Evolutionary conservation across 2,797 vertebrate genomes (phyloP).

Genomic region (Alauda arvensis): DNA sequence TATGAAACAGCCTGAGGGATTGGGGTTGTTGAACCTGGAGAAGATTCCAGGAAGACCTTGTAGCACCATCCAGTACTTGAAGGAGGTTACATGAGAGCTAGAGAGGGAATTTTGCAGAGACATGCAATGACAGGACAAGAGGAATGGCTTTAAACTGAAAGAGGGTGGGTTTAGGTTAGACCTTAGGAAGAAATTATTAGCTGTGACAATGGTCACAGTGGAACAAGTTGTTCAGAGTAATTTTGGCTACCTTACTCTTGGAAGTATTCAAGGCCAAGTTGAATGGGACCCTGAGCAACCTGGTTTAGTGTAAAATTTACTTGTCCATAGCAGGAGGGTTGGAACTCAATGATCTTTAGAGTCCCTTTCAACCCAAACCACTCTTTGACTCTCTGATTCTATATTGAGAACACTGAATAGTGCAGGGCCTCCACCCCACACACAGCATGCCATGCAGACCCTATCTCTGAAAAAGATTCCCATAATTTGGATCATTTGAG

Average conservation of each 20-base stretch:
- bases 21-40: background rate
- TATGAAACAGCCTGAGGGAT: background rate
- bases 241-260: background rate
- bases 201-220: background rate
- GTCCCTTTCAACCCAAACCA: background rate
- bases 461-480: background rate
- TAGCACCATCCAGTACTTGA: background rate
- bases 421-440: background rate
- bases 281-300: background rate
- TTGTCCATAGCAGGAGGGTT: background rate
- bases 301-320: background rate
- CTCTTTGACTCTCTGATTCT: background rate
- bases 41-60: background rate
- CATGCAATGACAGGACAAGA: background rate
- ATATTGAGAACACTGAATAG: rapidly evolving
- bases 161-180: background rate
- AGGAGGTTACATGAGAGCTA: background rate
- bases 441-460: background rate
- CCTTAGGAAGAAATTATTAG: background rate
- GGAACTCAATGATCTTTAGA: background rate
- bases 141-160: background rate
- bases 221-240: background rate
- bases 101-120: background rate
- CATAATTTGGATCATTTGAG: background rate
- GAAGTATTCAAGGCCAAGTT: background rate